These are phyloP conservation scores for Rattus norvegicus DNA, from an alignment of 2,113 vertebrate genomes.

Conservation along the genomic window DNA sequence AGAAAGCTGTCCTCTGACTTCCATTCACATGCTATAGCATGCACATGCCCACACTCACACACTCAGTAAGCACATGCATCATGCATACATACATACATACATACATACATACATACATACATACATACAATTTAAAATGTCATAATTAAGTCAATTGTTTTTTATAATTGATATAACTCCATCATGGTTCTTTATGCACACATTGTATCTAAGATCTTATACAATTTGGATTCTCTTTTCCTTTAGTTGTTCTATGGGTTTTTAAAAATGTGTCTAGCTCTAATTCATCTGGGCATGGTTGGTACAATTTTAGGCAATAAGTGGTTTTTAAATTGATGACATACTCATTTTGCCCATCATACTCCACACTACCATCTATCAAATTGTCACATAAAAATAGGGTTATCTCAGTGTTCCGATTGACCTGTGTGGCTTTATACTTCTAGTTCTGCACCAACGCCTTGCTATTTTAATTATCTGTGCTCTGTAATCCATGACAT, in stretches of 20 bases:
- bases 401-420: not conserved
- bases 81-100: not conserved
- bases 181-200: slow-evolving; percentile 45
- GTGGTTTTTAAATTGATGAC: not conserved
- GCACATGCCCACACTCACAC: not conserved
- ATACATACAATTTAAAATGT: no score
- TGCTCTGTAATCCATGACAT: not conserved
- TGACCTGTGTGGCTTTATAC: not conserved
- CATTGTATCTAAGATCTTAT: not conserved
- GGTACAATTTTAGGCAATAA: slow-evolving; percentile 2
- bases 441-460: not conserved
- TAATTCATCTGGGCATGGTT: not conserved
- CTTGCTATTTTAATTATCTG: not conserved
- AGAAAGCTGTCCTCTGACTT: not conserved
- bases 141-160: not conserved
- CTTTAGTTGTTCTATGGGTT: not conserved
- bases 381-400: not conserved
- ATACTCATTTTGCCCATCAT: not conserved
- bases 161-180: not conserved
- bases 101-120: not conserved
- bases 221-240: slow-evolving; percentile 37
- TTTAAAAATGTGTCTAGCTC: slow-evolving; percentile 11
- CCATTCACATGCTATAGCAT: not conserved
- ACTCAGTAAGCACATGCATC: not conserved
- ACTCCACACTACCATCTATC: not conserved